These are phyloP conservation scores for Pogonomyrmex barbatus DNA, from an alignment of 1,140 invertebrate genomes.

Conservation along the genomic window DNA sequence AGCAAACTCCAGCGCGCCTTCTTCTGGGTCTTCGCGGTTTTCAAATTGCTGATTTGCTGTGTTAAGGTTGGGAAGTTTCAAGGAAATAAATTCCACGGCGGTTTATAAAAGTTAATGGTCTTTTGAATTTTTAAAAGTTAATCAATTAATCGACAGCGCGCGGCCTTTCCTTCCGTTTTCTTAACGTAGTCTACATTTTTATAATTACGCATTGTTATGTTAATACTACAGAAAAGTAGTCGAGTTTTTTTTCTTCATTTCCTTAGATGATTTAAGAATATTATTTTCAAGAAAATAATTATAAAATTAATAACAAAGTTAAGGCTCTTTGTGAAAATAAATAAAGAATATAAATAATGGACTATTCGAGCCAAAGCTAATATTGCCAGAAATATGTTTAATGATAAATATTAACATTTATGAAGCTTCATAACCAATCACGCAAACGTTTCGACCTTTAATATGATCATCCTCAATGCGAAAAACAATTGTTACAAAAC, in stretches of 20 bases:
- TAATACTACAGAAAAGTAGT: background rate
- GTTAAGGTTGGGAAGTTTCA: constrained; percentile 21
- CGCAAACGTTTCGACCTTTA: too few relatives aligned
- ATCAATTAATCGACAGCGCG: background rate
- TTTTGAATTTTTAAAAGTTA: constrained; percentile 20
- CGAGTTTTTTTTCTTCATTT: background rate
- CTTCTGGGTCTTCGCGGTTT: constrained; percentile 24
- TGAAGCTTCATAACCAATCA: too few relatives aligned
- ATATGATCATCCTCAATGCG: too few relatives aligned
- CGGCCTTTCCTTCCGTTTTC: background rate
- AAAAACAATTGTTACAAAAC: too few relatives aligned
- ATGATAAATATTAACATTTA: too few relatives aligned
- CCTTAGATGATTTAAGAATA: background rate
- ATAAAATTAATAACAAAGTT: too few relatives aligned
- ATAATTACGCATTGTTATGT: background rate
- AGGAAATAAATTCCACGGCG: constrained; percentile 11
- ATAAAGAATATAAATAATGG: too few relatives aligned
- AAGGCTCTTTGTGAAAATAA: too few relatives aligned
- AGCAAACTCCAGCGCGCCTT: background rate
- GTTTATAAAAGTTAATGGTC: constrained; percentile 32
- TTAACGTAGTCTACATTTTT: background rate
- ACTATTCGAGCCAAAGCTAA: too few relatives aligned
- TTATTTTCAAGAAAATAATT: background rate
- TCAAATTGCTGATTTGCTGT: constrained; percentile 49
- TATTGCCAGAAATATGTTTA: too few relatives aligned